Evolutionary conservation across 2,888 invertebrate species (phyloP).

Genomic region (Phymatocera aterrima): DNA sequence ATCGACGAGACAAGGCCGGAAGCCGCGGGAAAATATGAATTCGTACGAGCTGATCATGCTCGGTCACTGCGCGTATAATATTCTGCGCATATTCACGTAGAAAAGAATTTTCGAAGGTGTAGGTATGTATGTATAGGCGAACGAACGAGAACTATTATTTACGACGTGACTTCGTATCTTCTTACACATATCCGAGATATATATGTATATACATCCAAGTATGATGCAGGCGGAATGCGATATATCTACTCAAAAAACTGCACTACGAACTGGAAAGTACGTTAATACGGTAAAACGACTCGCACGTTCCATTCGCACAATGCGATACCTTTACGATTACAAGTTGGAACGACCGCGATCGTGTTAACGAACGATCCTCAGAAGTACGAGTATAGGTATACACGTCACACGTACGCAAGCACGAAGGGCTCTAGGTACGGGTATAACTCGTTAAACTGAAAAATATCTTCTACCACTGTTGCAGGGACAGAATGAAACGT

Average conservation of each 20-base stretch:
- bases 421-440: background rate
- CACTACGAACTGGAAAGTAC: conserved; percentile 16
- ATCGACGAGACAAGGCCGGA: conserved; percentile 32
- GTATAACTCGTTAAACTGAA: conserved; percentile 26
- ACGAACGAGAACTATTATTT: background rate
- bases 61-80: too few species aligned
- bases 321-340: conserved; percentile 42
- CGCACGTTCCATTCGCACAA: conserved; percentile 33
- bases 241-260: background rate
- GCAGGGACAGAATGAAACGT: conserved; percentile 2
- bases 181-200: background rate
- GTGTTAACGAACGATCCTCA: conserved; percentile 25
- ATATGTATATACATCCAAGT: background rate
- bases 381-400: background rate
- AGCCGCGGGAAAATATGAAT: conserved; percentile 41
- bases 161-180: conserved; percentile 26
- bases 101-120: conserved; percentile 65
- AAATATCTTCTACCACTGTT: conserved; percentile 23
- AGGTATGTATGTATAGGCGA: background rate
- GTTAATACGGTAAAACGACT: conserved; percentile 25
- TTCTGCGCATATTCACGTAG: conserved; percentile 67
- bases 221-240: too few species aligned
- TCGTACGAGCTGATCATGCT: conserved; percentile 45
- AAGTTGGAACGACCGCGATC: conserved; percentile 39
- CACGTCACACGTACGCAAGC: background rate